phyloP scores from a whole-genome alignment of 2,113 vertebrate species.

The Xerus inauris region DNA sequence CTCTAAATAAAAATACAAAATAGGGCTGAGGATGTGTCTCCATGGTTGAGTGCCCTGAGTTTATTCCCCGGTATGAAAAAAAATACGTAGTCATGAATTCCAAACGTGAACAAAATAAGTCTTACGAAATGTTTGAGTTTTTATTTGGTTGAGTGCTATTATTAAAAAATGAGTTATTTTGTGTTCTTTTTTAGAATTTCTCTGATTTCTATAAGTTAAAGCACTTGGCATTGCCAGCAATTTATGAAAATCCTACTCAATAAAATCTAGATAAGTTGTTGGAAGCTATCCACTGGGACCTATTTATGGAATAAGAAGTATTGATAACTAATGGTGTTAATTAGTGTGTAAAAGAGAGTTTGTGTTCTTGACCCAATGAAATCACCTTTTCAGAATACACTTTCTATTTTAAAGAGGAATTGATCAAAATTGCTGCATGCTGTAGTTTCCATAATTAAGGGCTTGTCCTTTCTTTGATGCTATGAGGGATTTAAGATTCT shows the following conservation, averaged over 20 bases:
- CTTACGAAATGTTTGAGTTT: background rate
- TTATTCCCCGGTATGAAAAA: no score
- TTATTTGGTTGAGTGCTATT: background rate
- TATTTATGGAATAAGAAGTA: background rate
- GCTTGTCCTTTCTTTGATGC: background rate
- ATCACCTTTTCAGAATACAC: background rate
- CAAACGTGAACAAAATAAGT: background rate
- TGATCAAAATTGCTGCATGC: background rate
- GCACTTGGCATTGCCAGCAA: background rate
- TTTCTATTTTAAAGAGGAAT: background rate
- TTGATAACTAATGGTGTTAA: background rate
- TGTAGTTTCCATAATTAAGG: background rate
- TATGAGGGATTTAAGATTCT: background rate
- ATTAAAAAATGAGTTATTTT: background rate
- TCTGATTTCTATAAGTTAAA: background rate
- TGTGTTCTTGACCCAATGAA: background rate
- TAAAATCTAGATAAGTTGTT: background rate
- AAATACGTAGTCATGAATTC: background rate
- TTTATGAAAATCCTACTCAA: background rate
- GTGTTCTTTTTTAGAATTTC: background rate
- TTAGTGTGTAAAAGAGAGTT: background rate
- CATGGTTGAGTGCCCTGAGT: no score
- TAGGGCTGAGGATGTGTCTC: no score
- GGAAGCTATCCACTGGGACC: background rate
- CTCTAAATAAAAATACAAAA: no score